Evolutionary conservation across 1,140 invertebrate species (phyloP).

Genomic region (Dufourea novaeangliae): DNA sequence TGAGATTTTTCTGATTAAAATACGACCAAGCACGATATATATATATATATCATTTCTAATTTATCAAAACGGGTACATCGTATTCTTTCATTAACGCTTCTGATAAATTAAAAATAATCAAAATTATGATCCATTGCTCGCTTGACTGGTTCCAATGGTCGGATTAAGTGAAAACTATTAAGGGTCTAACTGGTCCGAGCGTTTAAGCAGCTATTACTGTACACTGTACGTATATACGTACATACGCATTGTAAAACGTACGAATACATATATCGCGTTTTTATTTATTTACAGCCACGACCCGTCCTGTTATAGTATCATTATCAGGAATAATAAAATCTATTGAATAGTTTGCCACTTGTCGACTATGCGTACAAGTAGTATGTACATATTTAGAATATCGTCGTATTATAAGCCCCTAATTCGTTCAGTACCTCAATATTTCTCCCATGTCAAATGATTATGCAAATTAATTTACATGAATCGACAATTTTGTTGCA

Average conservation of each 20-base stretch:
- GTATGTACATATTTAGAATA: slow-evolving; percentile 7
- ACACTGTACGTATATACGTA: neutral
- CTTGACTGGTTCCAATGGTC: too few species aligned
- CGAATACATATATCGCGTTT: neutral
- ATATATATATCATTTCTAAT: neutral
- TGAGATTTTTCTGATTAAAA: too few species aligned
- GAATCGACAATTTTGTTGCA: slow-evolving; percentile 74
- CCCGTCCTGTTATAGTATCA: neutral
- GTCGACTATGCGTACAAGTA: neutral
- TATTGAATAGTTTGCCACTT: slow-evolving; percentile 21
- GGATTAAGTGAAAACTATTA: too few species aligned
- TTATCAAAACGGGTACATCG: too few species aligned
- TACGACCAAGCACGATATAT: too few species aligned
- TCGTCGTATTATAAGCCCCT: neutral
- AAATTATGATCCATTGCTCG: too few species aligned
- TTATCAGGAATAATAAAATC: neutral
- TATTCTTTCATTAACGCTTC: too few species aligned
- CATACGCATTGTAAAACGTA: neutral
- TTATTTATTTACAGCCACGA: slow-evolving; percentile 21
- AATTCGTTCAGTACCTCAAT: neutral
- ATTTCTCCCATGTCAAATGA: neutral
- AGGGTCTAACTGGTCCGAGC: too few species aligned
- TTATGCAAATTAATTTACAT: slow-evolving; percentile 68
- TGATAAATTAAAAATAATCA: too few species aligned
- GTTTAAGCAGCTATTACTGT: too few species aligned